Evolutionary conservation across 2,888 invertebrate species (phyloP).

Genomic region (Pseudococcus viburni): DNA sequence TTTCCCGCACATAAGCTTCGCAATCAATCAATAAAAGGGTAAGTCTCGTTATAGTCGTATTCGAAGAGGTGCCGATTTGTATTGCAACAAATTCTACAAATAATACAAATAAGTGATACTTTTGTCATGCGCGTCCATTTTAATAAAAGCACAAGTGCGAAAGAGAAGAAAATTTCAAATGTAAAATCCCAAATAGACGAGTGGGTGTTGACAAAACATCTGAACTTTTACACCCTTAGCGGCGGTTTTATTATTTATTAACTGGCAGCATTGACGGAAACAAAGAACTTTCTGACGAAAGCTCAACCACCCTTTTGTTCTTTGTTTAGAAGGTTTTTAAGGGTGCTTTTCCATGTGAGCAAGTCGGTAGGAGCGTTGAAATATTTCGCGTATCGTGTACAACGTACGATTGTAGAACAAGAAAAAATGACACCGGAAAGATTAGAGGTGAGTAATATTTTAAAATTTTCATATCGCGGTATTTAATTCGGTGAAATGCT

Average conservation of each 20-base stretch:
- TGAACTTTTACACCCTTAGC: conserved; percentile 39
- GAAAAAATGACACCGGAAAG: conserved; percentile 59
- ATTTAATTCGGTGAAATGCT: neutral
- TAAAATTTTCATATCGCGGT: neutral
- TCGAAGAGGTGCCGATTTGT: conserved; percentile 24
- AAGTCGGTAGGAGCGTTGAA: neutral
- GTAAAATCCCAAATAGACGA: neutral
- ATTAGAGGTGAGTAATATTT: conserved; percentile 53
- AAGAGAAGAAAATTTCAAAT: neutral
- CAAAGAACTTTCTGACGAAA: conserved; percentile 63
- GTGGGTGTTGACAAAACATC: conserved; percentile 31
- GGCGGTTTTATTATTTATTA: conserved; percentile 38
- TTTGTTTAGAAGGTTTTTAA: conserved; percentile 41
- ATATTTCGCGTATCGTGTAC: conserved; percentile 15
- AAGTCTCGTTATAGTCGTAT: neutral
- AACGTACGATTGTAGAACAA: neutral
- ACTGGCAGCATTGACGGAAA: conserved; percentile 63
- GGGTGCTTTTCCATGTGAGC: conserved; percentile 45
- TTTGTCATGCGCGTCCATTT: conserved; percentile 35
- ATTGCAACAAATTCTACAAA: conserved; percentile 32
- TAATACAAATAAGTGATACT: conserved; percentile 10
- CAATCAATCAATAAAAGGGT: conserved; percentile 37
- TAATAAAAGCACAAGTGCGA: neutral
- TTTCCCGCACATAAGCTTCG: conserved; percentile 4
- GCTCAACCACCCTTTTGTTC: conserved; percentile 66